A percentile compares a stretch with the other conserved stretches of the same genome.
phyloP scores from a whole-genome alignment of 2,797 vertebrate genomes.

The Taeniopygia guttata region DNA sequence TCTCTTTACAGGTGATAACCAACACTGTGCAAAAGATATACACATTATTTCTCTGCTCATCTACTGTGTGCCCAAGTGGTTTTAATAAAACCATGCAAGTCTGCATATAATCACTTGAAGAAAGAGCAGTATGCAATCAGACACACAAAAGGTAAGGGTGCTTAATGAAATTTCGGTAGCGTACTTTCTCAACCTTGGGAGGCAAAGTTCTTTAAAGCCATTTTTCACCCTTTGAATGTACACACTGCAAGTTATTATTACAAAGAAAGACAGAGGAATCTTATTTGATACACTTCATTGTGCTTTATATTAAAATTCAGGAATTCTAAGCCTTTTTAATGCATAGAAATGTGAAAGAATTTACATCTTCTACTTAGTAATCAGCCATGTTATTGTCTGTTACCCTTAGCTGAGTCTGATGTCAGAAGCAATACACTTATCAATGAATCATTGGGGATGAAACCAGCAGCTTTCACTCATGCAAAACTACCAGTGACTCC shows the following conservation, averaged over 20 bases:
- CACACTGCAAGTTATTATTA: conserved; percentile 70
- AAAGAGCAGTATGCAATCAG: not conserved
- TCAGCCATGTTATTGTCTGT: conserved; percentile 79
- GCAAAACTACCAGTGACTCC: not conserved
- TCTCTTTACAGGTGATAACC: not conserved
- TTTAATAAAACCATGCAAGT: not conserved
- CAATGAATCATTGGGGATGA: conserved; percentile 61
- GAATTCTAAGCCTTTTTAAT: conserved; percentile 73
- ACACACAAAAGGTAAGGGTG: not conserved
- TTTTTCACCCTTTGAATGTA: conserved; percentile 59
- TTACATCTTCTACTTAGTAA: conserved; percentile 75
- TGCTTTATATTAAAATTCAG: conserved; percentile 77
- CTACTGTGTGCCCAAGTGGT: not conserved
- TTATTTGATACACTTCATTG: conserved; percentile 77
- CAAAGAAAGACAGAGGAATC: conserved; percentile 64
- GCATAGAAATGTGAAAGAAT: conserved; percentile 76
- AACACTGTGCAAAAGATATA: not conserved
- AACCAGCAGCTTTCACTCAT: not conserved
- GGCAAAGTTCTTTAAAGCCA: conserved; percentile 37
- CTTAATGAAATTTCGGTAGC: conserved; percentile 43
- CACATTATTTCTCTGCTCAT: not conserved
- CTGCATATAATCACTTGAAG: not conserved
- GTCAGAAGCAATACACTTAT: conserved; percentile 74
- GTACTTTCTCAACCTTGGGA: conserved; percentile 42
- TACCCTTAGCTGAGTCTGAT: conserved; percentile 71